A percentile compares a stretch with the other conserved stretches of the same genome.
These are phyloP conservation scores for Eupithecia tripunctaria DNA, from an alignment of 2,888 invertebrate genomes.

Conservation along the genomic window DNA sequence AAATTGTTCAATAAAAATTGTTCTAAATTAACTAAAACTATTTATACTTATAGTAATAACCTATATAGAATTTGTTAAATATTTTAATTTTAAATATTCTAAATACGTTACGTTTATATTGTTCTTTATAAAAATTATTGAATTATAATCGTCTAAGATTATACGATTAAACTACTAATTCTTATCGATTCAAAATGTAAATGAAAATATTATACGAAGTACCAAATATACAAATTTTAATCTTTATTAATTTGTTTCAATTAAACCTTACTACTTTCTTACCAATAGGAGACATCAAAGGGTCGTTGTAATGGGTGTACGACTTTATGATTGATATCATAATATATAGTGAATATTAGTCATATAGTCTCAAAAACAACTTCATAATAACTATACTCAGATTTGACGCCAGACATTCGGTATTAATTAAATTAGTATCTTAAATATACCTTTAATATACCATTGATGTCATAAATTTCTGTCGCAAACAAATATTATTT, in stretches of 20 bases:
- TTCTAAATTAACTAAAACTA: constrained; percentile 67
- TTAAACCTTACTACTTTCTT: not conserved
- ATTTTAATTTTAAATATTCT: constrained; percentile 68
- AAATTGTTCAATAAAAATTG: constrained; percentile 80
- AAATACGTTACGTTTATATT: constrained; percentile 73
- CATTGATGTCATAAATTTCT: too few relatives aligned
- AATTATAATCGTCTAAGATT: constrained; percentile 72
- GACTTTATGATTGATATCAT: too few relatives aligned
- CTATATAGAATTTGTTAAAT: constrained; percentile 77
- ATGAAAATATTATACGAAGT: constrained; percentile 83
- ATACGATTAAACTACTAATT: constrained; percentile 76
- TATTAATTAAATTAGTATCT: too few relatives aligned
- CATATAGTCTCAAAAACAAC: too few relatives aligned
- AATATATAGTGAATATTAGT: too few relatives aligned
- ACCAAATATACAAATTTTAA: constrained; percentile 85
- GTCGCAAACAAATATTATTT: too few relatives aligned
- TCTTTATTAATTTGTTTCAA: constrained; percentile 61
- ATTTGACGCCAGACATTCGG: too few relatives aligned
- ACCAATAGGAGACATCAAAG: not conserved
- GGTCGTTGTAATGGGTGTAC: too few relatives aligned
- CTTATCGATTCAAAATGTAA: constrained; percentile 82
- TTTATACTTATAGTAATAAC: constrained; percentile 69
- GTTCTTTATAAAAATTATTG: constrained; percentile 69
- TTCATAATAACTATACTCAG: too few relatives aligned
- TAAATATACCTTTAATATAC: too few relatives aligned